A percentile compares a stretch with the other conserved stretches of the same genome.
These are phyloP conservation scores for Plemyria rubiginata DNA, from an alignment of 2,888 invertebrate genomes.

Conservation along the genomic window DNA sequence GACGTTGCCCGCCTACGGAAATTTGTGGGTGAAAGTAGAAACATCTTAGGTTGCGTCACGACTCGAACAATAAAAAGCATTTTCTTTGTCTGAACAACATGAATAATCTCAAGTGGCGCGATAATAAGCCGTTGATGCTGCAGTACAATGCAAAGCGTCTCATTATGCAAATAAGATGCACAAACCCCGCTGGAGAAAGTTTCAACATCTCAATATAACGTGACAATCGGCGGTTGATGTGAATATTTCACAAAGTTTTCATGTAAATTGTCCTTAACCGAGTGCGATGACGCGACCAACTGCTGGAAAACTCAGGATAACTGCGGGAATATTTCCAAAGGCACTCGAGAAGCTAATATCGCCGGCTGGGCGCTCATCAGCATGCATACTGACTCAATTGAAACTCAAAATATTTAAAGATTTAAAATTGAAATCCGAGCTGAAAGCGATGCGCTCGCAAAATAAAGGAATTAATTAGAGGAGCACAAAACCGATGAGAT, in stretches of 20 bases:
- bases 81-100: conserved; percentile 52
- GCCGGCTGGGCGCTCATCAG: conserved; percentile 67
- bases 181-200: conserved; percentile 71
- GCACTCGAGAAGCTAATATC: conserved; percentile 69
- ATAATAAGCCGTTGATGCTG: conserved; percentile 63
- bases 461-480: conserved; percentile 71
- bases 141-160: conserved; percentile 64
- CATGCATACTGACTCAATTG: conserved; percentile 67
- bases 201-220: conserved; percentile 79
- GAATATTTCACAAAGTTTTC: conserved; percentile 79
- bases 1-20: conserved; percentile 58
- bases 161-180: conserved; percentile 78
- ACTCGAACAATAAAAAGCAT: conserved; percentile 43
- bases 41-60: conserved; percentile 61
- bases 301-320: conserved; percentile 61
- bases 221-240: conserved; percentile 78
- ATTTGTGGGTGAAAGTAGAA: conserved; percentile 73
- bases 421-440: conserved; percentile 62
- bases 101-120: conserved; percentile 56
- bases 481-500: conserved; percentile 65
- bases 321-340: conserved; percentile 60
- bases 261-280: conserved; percentile 71
- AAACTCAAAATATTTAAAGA: conserved; percentile 63
- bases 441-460: conserved; percentile 50
- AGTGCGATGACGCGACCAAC: conserved; percentile 60